A percentile compares a stretch with the other conserved stretches of the same genome.
Conservation (phyloP, 2,113 vertebrate genomes). For the Bungarus multicinctus region DNA sequence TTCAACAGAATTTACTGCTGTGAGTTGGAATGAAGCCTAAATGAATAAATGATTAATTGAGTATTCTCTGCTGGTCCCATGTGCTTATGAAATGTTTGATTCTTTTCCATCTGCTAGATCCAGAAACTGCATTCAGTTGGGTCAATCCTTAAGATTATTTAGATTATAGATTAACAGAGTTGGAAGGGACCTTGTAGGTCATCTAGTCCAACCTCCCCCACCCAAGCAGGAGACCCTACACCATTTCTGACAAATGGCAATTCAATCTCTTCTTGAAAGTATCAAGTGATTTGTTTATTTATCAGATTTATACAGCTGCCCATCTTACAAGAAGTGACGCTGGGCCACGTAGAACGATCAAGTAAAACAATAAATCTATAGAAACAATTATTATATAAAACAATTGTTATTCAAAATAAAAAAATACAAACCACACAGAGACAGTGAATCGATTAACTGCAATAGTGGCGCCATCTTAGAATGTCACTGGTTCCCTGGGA, state of each 20-base stretch:
- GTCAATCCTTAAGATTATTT: background rate
- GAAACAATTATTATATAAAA: background rate
- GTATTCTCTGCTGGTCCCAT: background rate
- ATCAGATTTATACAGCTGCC: background rate
- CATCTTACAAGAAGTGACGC: background rate
- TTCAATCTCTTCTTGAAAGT: too few species aligned
- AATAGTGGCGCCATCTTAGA: background rate
- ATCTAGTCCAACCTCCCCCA: too few species aligned
- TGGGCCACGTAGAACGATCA: background rate
- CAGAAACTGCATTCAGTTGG: background rate
- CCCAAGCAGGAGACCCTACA: too few species aligned
- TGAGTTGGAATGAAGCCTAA: background rate
- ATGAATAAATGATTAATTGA: background rate
- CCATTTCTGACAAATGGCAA: too few species aligned
- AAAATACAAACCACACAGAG: background rate
- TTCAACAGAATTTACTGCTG: background rate
- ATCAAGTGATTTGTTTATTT: background rate
- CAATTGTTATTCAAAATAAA: background rate
- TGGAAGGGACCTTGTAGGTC: too few species aligned
- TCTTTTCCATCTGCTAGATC: background rate
- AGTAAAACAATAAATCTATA: background rate
- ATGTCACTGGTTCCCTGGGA: background rate
- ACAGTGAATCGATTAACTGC: background rate
- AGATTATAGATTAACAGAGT: too few species aligned
- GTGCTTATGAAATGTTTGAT: background rate